Evolutionary conservation across 2,113 vertebrate species (phyloP).

Genomic region (Mohoua ochrocephala): DNA sequence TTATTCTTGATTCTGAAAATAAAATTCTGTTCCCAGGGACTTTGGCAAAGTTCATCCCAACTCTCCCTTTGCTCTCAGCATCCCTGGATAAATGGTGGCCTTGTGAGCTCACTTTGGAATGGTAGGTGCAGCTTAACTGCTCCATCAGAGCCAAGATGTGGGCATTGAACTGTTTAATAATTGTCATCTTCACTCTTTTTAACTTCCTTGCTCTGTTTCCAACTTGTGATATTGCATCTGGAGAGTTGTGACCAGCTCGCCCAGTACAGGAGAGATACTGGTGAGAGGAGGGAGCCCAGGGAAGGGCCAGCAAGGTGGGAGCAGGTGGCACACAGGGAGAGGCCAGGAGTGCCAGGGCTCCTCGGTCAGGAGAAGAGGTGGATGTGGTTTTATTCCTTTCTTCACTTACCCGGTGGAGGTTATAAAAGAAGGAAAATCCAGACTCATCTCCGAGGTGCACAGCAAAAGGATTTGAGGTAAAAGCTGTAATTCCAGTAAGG

Average conservation of each 20-base stretch:
- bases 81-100: background rate
- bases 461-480: background rate
- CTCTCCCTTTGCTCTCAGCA: background rate
- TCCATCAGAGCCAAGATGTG: background rate
- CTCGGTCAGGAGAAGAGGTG: background rate
- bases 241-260: background rate
- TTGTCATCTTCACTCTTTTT: background rate
- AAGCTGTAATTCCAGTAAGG: background rate
- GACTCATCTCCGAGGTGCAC: rapidly evolving
- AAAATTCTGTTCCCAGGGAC: background rate
- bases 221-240: background rate
- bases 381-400: background rate
- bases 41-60: background rate
- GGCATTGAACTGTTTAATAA: background rate
- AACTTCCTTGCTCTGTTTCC: background rate
- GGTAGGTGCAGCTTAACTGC: background rate
- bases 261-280: background rate
- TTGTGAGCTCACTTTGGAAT: background rate
- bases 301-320: background rate
- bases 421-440: background rate
- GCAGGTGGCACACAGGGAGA: rapidly evolving
- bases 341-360: background rate
- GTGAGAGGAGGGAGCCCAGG: background rate
- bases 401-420: background rate
- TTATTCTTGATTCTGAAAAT: background rate